A percentile compares a stretch with the other conserved stretches of the same genome.
Evolutionary conservation across 2,797 vertebrate species (phyloP).

Genomic region (Protonibea diacanthus): DNA sequence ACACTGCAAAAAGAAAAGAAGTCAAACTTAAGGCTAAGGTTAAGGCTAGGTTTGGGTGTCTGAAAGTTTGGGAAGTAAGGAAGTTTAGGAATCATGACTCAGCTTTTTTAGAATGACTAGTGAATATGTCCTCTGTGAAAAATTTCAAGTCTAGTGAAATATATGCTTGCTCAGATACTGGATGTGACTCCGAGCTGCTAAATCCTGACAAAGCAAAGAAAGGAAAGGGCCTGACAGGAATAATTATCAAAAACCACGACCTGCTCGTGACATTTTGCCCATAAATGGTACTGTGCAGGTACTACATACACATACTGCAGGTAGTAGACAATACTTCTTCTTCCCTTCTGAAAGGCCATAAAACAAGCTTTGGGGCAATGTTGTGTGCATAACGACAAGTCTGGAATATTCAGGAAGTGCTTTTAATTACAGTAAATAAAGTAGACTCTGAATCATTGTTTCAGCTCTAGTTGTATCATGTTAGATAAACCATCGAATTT

Average conservation of each 20-base stretch:
- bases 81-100: not conserved
- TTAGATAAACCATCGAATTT: too few species aligned
- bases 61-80: not conserved
- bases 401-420: not conserved
- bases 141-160: not conserved
- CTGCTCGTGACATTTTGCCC: not conserved
- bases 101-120: not conserved
- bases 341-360: not conserved
- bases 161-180: not conserved
- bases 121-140: not conserved
- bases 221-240: not conserved
- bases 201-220: not conserved
- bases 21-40: not conserved
- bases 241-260: not conserved
- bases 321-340: too few species aligned
- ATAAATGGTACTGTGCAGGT: not conserved
- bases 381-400: not conserved
- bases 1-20: too few species aligned
- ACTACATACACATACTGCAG: not conserved
- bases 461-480: too few species aligned
- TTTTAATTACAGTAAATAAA: not conserved
- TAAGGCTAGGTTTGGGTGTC: too few species aligned
- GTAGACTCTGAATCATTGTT: not conserved
- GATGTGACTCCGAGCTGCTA: not conserved
- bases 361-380: not conserved